phyloP scores from a whole-genome alignment of 2,888 invertebrate species.

The Eueremaeus valkanovi region DNA sequence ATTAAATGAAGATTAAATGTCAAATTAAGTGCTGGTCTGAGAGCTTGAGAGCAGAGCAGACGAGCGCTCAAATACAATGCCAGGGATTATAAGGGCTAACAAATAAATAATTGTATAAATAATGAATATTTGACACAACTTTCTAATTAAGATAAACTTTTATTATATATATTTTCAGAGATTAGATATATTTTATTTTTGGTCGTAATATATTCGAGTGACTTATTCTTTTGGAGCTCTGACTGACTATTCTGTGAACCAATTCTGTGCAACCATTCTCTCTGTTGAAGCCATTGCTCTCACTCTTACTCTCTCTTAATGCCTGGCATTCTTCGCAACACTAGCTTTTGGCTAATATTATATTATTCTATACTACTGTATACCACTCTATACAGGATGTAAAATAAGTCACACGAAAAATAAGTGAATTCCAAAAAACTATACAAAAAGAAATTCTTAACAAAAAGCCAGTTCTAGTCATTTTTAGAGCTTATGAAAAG shows the following conservation, averaged over 20 bases:
- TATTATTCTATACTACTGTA: too few relatives aligned
- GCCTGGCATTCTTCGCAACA: neutral
- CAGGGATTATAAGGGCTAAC: neutral
- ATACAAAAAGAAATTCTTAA: too few relatives aligned
- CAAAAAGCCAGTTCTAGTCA: too few relatives aligned
- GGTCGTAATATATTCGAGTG: neutral
- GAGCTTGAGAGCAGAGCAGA: too few relatives aligned
- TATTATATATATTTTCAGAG: slow-evolving; percentile 10
- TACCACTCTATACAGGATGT: too few relatives aligned
- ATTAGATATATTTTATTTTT: slow-evolving; percentile 8
- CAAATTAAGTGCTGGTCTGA: neutral
- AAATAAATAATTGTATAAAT: slow-evolving; percentile 28
- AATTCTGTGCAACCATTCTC: too few relatives aligned
- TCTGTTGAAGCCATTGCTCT: neutral
- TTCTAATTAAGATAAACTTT: slow-evolving; percentile 23
- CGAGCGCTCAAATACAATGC: neutral
- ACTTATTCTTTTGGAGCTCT: slow-evolving; percentile 11
- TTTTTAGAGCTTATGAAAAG: too few relatives aligned
- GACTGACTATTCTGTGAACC: neutral
- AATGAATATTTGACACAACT: slow-evolving; percentile 20
- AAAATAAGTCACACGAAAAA: too few relatives aligned
- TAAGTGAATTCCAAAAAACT: too few relatives aligned
- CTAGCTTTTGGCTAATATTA: slow-evolving; percentile 7
- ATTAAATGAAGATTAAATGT: slow-evolving; percentile 26
- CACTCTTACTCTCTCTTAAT: too few relatives aligned